Evolutionary conservation across 2,888 invertebrate genomes (phyloP), one percentile per base, ranked within the genome.

Genomic region (Orthonevra nobilis): DNA sequence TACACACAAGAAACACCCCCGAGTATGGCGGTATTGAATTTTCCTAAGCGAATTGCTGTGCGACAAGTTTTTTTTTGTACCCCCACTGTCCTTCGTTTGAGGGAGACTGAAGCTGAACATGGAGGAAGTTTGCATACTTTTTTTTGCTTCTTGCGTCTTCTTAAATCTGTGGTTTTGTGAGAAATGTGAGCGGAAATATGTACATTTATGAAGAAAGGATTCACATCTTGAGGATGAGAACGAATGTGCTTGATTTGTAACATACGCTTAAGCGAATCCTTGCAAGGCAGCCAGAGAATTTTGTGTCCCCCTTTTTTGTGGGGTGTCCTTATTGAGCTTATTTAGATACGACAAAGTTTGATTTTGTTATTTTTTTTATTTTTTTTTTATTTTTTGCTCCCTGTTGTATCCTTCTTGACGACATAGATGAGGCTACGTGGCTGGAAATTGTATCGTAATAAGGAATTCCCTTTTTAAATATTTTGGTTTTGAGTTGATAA

Each of bases 31-130:
- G 52, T 46, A 38, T 56, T 61, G 54, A 75, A 69, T 75, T 75
- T 75, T 61, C 69, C 68, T 68, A 68, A 75, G 48, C 74, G 54
- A 75, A 61, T 74, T 61, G 61, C 68, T 69, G 69, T 69, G 69
- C 48, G 61, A 69, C 54, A 56, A 69, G 61, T 61, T 54, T 32
- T 19, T n/a, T n/a, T n/a, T n/a, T n/a, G n/a, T n/a, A n/a, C n/a
- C 34, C 26, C 26, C 15, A 48, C 34, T 26, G 56, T 15, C 9
- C 19, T 15, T 12, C 42, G 30, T 30, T 42, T 40, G 17, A 42
- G 15, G 40, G 32, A 52, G 52, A 40, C 32, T 19, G 17, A 10
- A 48, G 14, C 36, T 26, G 36, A 15, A 26, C n/a, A n/a, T n/a
- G n/a, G n/a, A n/a, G n/a, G n/a, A n/a, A n/a, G n/a, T n/a, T n/a